These are phyloP conservation scores for Trachops cirrhosus DNA, from an alignment of 2,797 vertebrate species.

Conservation along the genomic window DNA sequence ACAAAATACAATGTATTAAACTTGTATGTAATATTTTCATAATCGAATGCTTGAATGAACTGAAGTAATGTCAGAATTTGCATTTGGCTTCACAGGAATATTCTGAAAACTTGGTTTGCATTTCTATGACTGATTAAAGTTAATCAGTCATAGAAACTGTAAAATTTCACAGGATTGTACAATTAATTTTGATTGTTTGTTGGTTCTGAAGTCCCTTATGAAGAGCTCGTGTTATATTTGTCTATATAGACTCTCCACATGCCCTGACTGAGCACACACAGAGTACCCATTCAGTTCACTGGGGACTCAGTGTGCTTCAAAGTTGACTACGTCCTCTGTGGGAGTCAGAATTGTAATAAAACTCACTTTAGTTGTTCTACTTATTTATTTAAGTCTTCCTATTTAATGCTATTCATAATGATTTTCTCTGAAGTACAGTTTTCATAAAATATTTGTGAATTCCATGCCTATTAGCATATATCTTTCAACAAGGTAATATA, in stretches of 20 bases:
- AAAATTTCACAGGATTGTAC: neutral
- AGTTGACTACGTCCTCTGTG: neutral
- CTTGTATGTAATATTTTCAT: neutral
- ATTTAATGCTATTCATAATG: neutral
- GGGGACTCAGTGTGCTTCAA: neutral
- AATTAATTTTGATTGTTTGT: neutral
- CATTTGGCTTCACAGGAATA: neutral
- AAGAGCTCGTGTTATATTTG: neutral
- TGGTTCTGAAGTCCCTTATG: neutral
- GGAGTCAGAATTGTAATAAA: neutral
- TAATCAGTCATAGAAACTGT: no score
- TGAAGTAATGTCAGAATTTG: constrained; percentile 22
- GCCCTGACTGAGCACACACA: neutral
- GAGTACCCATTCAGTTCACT: neutral
- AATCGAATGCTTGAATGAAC: neutral
- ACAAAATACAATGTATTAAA: neutral
- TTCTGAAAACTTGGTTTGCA: neutral
- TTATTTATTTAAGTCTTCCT: neutral
- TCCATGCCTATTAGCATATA: neutral
- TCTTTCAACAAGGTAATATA: neutral
- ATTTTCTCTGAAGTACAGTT: neutral
- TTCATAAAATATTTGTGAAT: constrained; percentile 17
- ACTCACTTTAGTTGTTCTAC: neutral
- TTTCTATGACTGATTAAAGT: neutral
- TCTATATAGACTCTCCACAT: neutral